Evolutionary conservation across 2,797 vertebrate species (phyloP).

Genomic region (Chelon auratus): DNA sequence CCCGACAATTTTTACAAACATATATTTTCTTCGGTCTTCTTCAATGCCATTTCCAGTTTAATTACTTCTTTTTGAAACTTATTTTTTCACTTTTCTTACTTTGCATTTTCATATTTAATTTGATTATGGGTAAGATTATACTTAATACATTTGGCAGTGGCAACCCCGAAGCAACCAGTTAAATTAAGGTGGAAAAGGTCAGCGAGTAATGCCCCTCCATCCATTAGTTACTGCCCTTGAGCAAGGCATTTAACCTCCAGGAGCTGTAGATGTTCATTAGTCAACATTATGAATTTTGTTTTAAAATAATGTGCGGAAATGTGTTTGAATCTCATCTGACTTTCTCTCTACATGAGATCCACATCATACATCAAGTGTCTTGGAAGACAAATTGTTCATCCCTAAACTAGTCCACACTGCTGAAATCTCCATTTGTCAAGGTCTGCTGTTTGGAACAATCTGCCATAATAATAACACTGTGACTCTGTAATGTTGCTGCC

Average conservation of each 20-base stretch:
- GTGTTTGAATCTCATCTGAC: conserved; percentile 7
- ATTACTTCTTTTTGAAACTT: neutral
- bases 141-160: neutral
- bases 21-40: neutral
- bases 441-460: conserved; percentile 25
- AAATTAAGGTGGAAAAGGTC: neutral
- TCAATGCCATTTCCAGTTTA: neutral
- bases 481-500: conserved; percentile 4
- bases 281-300: neutral
- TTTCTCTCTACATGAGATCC: conserved; percentile 6
- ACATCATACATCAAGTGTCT: conserved; percentile 18
- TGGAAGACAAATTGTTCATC: conserved; percentile 1
- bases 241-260: conserved; percentile 27
- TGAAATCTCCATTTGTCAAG: conserved; percentile 37
- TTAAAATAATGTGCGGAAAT: neutral
- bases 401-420: conserved; percentile 13
- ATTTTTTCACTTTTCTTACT: neutral
- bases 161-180: neutral
- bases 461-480: conserved; percentile 14
- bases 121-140: neutral
- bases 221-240: conserved; percentile 8
- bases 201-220: too few species aligned
- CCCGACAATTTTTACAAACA: too few species aligned
- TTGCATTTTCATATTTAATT: neutral
- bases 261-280: neutral